phyloP scores from a whole-genome alignment of 2,888 invertebrate genomes.

The Tholera decimalis region DNA sequence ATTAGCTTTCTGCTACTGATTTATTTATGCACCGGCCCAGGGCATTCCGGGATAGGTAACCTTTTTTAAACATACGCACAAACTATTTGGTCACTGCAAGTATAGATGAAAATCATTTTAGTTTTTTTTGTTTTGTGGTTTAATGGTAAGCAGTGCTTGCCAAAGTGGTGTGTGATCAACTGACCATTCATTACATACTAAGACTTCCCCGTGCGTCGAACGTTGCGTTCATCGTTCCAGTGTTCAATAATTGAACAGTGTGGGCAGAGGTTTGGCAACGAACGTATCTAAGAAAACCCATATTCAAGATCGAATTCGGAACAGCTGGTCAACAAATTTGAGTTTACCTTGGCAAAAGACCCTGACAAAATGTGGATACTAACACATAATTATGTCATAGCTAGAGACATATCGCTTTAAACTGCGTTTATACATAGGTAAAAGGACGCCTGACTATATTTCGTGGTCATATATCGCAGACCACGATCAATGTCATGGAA shows the following conservation, averaged over 20 bases:
- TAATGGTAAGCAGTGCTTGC: not conserved
- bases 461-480: not conserved
- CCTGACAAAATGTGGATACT: slow-evolving; percentile 2
- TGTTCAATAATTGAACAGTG: not conserved
- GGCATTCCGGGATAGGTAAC: too few species aligned
- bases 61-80: too few species aligned
- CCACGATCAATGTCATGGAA: not conserved
- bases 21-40: too few species aligned
- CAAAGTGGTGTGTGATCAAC: not conserved
- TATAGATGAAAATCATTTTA: too few species aligned
- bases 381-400: slow-evolving; percentile 11
- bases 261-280: not conserved
- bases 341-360: slow-evolving; percentile 25
- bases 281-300: slow-evolving; percentile 16
- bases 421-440: slow-evolving; percentile 15
- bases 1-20: too few species aligned
- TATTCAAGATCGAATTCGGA: not conserved
- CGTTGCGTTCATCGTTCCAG: not conserved
- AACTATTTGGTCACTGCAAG: too few species aligned
- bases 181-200: not conserved
- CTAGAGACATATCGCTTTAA: slow-evolving; percentile 2
- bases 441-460: slow-evolving; percentile 27
- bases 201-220: not conserved
- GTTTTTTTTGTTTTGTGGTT: too few species aligned
- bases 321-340: slow-evolving; percentile 6